These are phyloP conservation scores for Bettongia penicillata DNA, from an alignment of 2,113 vertebrate species.

Conservation along the genomic window DNA sequence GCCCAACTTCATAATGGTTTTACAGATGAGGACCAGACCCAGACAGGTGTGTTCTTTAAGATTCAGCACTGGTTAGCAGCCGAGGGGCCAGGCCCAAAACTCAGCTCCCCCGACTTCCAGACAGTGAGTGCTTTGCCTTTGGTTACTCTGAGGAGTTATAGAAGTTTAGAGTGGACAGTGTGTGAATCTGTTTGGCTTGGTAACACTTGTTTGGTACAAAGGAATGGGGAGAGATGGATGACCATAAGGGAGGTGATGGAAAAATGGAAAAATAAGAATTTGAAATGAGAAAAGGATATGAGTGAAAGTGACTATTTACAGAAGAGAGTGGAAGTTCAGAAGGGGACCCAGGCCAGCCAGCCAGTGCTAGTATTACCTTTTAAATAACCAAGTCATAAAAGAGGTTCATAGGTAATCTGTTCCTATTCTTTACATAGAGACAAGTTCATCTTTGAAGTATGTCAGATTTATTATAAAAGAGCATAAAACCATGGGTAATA, in stretches of 20 bases:
- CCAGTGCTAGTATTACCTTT: neutral
- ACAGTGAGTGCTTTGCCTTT: slow-evolving; percentile 3
- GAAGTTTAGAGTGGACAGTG: neutral
- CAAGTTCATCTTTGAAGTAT: neutral
- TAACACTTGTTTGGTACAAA: neutral
- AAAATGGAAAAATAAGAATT: neutral
- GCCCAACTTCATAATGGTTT: neutral
- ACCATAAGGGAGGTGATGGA: neutral
- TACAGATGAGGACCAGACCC: neutral
- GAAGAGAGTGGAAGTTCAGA: neutral
- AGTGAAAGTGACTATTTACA: neutral
- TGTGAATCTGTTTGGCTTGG: neutral
- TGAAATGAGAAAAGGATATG: neutral
- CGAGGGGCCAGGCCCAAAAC: slow-evolving; percentile 33
- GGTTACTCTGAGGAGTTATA: slow-evolving; percentile 59
- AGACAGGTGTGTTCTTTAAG: neutral
- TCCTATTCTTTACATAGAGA: neutral
- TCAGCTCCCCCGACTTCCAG: neutral
- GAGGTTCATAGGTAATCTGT: neutral
- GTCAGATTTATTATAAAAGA: neutral
- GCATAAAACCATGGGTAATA: neutral
- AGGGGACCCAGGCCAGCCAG: neutral
- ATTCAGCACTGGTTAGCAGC: neutral
- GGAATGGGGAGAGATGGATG: neutral
- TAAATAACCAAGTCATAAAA: neutral